Evolutionary conservation across 2,797 vertebrate species (phyloP).

Genomic region (Gymnoscopelus microlampas): DNA sequence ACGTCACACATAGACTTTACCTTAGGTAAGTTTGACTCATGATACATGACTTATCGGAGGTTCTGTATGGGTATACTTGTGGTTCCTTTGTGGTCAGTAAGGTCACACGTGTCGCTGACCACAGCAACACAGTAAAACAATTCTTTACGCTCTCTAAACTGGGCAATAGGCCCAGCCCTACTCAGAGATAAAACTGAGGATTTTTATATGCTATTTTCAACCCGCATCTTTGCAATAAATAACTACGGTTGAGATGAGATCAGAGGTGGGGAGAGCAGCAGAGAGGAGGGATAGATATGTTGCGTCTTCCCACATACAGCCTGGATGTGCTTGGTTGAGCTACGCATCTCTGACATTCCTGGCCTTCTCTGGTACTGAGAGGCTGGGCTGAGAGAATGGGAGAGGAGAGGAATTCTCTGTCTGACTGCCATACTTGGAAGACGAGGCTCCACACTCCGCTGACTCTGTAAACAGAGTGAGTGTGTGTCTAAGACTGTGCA

Average conservation of each 20-base stretch:
- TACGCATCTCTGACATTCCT: slow-evolving; percentile 68
- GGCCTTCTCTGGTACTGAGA: slow-evolving; percentile 69
- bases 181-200: too few relatives aligned
- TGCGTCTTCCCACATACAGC: slow-evolving; percentile 27
- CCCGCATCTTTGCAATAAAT: not conserved
- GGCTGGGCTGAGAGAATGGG: slow-evolving; percentile 52
- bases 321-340: slow-evolving; percentile 33
- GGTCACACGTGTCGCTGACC: slow-evolving; percentile 32
- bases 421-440: slow-evolving; percentile 75
- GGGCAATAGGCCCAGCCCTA: not conserved
- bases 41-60: slow-evolving; percentile 7
- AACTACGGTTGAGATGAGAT: not conserved
- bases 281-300: slow-evolving; percentile 18
- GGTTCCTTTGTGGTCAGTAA: not conserved
- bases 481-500: not conserved
- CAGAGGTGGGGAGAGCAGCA: slow-evolving; percentile 7
- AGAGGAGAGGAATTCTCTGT: slow-evolving; percentile 63
- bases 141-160: not conserved
- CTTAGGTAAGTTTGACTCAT: slow-evolving; percentile 1
- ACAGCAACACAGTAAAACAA: slow-evolving; percentile 2
- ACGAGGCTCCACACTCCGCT: slow-evolving; percentile 54
- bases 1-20: not conserved
- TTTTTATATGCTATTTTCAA: too few relatives aligned
- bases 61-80: slow-evolving; percentile 4
- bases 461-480: slow-evolving; percentile 63